A percentile compares a stretch with the other conserved stretches of the same genome.
These are phyloP conservation scores for Rostratula benghalensis DNA, from an alignment of 2,113 vertebrate species.

Conservation along the genomic window DNA sequence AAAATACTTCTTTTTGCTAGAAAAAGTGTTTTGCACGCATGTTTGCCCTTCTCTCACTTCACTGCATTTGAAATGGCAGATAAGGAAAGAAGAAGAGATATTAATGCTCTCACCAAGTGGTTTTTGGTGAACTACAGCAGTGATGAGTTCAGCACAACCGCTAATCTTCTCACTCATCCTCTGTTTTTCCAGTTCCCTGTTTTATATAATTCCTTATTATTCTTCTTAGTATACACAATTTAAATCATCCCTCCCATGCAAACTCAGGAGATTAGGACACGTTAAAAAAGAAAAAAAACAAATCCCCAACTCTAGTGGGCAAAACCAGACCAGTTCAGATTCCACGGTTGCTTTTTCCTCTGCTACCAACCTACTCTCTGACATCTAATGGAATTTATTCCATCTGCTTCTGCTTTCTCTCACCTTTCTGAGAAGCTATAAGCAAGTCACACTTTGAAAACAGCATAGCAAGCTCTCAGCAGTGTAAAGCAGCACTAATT, in stretches of 20 bases:
- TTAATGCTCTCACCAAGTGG: neutral
- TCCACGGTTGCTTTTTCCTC: neutral
- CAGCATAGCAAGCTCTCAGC: neutral
- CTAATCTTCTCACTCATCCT: neutral
- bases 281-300: neutral
- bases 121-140: neutral
- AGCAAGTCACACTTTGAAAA: neutral
- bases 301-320: neutral
- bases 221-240: neutral
- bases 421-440: neutral
- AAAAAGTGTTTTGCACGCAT: neutral
- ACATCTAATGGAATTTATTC: neutral
- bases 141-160: neutral
- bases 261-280: neutral
- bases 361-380: neutral
- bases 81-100: neutral
- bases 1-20: neutral
- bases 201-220: neutral
- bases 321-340: neutral
- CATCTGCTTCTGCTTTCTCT: neutral
- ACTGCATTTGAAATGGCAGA: neutral
- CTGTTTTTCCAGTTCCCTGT: neutral
- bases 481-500: neutral
- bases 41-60: neutral
- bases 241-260: neutral